Conservation (phyloP, 2,797 vertebrate species). For the Myotis findleyi region DNA sequence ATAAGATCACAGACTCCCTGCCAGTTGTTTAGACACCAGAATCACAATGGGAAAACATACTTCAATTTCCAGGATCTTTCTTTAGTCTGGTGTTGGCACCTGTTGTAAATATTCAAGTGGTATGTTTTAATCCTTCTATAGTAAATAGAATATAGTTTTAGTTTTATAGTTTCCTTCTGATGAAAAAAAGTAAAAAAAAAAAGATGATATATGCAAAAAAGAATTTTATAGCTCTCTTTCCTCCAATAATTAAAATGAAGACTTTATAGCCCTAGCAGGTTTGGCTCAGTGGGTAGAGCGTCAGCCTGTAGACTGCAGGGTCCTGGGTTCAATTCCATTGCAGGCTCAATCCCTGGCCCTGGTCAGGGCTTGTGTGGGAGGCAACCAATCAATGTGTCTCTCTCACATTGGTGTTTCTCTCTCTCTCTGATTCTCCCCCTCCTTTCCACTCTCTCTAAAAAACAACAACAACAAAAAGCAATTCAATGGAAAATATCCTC, state of each 20-base stretch:
- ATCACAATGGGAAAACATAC: not conserved
- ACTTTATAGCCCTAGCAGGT: not conserved
- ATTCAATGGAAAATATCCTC: no score
- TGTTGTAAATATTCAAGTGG: not conserved
- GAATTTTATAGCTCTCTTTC: not conserved
- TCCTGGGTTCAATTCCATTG: no score
- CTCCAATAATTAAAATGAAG: not conserved
- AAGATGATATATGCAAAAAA: not conserved
- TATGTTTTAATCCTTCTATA: not conserved
- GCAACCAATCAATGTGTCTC: no score
- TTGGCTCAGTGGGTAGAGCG: no score
- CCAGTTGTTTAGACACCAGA: not conserved
- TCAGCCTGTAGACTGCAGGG: no score
- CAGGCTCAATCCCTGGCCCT: no score
- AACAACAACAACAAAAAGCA: no score
- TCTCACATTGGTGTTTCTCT: no score
- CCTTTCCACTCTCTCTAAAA: no score
- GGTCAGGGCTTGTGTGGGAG: no score
- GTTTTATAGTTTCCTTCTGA: not conserved
- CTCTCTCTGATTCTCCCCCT: no score
- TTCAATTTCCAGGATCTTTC: not conserved
- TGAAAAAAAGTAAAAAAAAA: constrained; percentile 29
- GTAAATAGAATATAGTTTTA: not conserved
- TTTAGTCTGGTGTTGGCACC: not conserved
- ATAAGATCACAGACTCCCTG: not conserved